A percentile compares a stretch with the other conserved stretches of the same genome.
Conservation (phyloP, 2,797 vertebrate species). For the Alca torda region DNA sequence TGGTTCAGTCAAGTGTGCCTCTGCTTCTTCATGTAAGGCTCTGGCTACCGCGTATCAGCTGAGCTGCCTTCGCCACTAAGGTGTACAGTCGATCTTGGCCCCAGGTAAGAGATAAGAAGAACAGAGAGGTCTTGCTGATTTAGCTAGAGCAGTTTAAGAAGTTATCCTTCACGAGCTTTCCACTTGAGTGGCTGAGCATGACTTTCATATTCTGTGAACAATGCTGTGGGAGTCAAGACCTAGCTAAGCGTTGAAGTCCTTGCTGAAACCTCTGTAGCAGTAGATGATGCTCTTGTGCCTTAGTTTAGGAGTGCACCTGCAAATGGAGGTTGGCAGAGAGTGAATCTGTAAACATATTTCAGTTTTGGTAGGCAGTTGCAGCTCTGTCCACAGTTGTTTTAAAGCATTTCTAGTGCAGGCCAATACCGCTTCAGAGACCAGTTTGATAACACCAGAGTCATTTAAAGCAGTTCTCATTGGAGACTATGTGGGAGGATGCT, state of each 20-base stretch:
- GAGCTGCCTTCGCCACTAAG: background rate
- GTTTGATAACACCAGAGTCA: fast-evolving
- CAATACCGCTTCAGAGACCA: background rate
- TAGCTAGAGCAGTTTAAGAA: background rate
- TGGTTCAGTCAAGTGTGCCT: background rate
- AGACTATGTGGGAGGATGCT: background rate
- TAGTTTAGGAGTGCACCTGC: background rate
- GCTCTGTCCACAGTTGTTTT: background rate
- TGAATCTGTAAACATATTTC: background rate
- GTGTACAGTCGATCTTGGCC: background rate
- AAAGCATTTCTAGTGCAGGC: background rate
- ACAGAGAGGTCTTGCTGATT: background rate
- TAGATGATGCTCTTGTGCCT: background rate
- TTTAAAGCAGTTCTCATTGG: background rate
- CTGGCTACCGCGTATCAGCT: fast-evolving
- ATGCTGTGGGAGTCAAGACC: background rate
- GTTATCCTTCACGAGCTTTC: background rate
- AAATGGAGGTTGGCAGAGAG: background rate
- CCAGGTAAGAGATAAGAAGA: background rate
- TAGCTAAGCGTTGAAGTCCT: background rate
- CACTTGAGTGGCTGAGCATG: background rate
- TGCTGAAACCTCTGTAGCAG: background rate
- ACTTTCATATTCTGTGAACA: background rate
- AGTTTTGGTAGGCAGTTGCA: background rate
- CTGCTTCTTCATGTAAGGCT: background rate